Conservation (phyloP, 2,797 vertebrate genomes). For the Somateria mollissima region DNA sequence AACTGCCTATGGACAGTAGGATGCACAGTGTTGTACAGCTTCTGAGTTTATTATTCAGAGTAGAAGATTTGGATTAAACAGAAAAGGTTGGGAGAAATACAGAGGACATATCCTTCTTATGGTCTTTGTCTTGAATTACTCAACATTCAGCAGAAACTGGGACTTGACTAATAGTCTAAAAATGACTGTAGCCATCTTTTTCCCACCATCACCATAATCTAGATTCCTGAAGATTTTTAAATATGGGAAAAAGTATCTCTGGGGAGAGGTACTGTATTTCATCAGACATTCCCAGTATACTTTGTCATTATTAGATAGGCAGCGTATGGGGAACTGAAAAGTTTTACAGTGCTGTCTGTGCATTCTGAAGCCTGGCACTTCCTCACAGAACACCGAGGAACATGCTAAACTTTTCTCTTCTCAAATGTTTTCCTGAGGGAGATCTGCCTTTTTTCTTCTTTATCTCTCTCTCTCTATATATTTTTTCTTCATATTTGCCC, state of each 20-base stretch:
- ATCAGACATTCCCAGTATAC: neutral
- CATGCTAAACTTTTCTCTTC: neutral
- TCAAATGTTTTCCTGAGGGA: neutral
- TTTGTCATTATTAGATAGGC: neutral
- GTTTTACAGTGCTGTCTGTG: accelerated
- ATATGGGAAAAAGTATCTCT: neutral
- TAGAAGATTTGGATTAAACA: neutral
- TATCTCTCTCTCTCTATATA: neutral
- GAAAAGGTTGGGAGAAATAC: neutral
- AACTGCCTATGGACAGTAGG: neutral
- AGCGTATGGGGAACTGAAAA: neutral
- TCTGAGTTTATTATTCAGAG: neutral
- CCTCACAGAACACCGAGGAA: neutral
- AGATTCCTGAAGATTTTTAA: neutral
- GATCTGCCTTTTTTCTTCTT: neutral
- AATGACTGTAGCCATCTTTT: neutral
- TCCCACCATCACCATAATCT: neutral
- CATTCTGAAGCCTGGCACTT: neutral
- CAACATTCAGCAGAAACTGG: neutral
- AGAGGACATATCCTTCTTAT: neutral
- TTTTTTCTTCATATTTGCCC: too few species aligned
- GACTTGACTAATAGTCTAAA: neutral
- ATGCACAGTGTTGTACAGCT: neutral
- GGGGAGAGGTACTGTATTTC: neutral
- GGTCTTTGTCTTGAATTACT: neutral